A percentile compares a stretch with the other conserved stretches of the same genome.
Conservation (phyloP, 53 echinoderm and acorn worm genomes). For the Patiria pectinifera region DNA sequence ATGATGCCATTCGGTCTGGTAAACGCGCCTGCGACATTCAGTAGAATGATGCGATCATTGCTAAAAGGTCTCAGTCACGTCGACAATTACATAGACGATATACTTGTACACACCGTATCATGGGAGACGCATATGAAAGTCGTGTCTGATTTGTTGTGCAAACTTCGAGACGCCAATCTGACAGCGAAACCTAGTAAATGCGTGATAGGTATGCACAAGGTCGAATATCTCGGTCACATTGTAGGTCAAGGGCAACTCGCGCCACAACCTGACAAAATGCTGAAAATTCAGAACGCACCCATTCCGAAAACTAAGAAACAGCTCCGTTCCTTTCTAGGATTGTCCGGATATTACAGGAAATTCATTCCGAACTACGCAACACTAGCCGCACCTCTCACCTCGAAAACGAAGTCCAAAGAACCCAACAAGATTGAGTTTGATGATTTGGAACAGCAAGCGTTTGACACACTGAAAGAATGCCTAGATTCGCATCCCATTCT, state of each 20-base stretch:
- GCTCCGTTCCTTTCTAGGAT: too few species aligned
- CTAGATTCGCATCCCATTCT: too few species aligned
- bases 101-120: conserved; percentile 54
- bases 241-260: conserved; percentile 10
- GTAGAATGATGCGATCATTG: conserved; percentile 41
- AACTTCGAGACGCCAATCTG: conserved; percentile 27
- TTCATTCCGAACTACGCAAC: too few species aligned
- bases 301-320: conserved; percentile 39
- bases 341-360: too few species aligned
- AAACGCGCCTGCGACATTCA: conserved; percentile 35
- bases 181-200: too few species aligned
- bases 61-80: conserved; percentile 39
- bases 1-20: conserved; percentile 56
- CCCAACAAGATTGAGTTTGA: too few species aligned
- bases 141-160: neutral
- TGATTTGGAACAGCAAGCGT: too few species aligned
- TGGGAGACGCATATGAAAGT: conserved; percentile 22
- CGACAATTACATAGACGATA: conserved; percentile 57
- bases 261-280: conserved; percentile 13
- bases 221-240: conserved; percentile 52
- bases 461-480: conserved; percentile 27
- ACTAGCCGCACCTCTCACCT: too few species aligned
- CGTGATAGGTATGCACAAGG: neutral
- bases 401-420: too few species aligned
- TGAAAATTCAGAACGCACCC: conserved; percentile 9